Conservation (phyloP, 1,140 invertebrate species). For the Piezodorus guildinii region DNA sequence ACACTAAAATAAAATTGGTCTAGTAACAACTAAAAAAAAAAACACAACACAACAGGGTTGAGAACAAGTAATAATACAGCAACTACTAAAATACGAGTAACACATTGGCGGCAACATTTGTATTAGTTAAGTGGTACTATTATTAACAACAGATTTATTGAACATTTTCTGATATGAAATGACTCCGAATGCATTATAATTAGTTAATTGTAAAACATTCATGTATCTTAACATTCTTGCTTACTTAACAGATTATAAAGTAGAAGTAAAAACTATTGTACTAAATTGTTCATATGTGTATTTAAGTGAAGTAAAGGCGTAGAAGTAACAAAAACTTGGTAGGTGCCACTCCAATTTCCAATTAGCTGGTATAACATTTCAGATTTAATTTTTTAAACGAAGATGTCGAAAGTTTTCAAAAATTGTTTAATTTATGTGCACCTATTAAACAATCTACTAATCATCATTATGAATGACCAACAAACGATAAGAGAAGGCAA, state of each 20-base stretch:
- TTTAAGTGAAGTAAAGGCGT: slow-evolving; percentile 11
- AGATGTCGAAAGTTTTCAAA: neutral
- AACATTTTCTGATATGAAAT: slow-evolving; percentile 19
- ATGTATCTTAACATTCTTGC: slow-evolving; percentile 22
- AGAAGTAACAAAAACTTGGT: slow-evolving; percentile 13
- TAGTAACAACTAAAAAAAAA: slow-evolving; percentile 4
- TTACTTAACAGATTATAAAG: slow-evolving; percentile 22
- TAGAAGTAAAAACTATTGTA: slow-evolving; percentile 23
- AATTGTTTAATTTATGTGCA: slow-evolving; percentile 12
- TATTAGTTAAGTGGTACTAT: neutral
- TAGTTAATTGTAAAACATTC: slow-evolving; percentile 23
- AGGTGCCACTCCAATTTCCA: slow-evolving; percentile 10
- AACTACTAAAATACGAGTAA: slow-evolving; percentile 1
- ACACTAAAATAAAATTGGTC: neutral
- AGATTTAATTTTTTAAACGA: no score
- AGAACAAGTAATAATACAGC: slow-evolving; percentile 10
- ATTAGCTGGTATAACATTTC: slow-evolving; percentile 5
- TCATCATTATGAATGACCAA: slow-evolving; percentile 13
- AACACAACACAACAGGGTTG: neutral
- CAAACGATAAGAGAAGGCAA: slow-evolving; percentile 9
- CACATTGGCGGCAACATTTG: slow-evolving; percentile 1
- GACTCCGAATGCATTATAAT: slow-evolving; percentile 14
- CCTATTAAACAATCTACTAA: slow-evolving; percentile 12
- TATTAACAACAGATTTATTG: slow-evolving; percentile 6
- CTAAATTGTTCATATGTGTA: slow-evolving; percentile 16